phyloP scores from a whole-genome alignment of 2,888 invertebrate genomes.

The Torymus tubicola region DNA sequence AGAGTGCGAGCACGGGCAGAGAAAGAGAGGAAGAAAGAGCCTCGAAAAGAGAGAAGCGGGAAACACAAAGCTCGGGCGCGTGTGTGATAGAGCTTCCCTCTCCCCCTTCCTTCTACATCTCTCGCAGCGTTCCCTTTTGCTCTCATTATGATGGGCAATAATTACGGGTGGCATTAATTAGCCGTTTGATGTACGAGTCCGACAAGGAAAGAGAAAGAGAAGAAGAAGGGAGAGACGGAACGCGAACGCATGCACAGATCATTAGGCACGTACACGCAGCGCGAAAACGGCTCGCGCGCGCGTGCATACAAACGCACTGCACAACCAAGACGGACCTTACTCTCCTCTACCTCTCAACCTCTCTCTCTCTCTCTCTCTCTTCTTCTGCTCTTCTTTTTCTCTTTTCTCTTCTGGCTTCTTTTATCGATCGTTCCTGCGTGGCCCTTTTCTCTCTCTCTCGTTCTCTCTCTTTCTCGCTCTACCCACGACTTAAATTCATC shows the following conservation, averaged over 20 bases:
- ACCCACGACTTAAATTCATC: slow-evolving; percentile 36
- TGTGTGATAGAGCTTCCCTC: slow-evolving; percentile 40
- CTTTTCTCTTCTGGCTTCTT: slow-evolving; percentile 31
- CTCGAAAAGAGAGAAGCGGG: slow-evolving; percentile 30
- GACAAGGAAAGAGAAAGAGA: slow-evolving; percentile 41
- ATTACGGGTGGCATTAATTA: slow-evolving; percentile 72
- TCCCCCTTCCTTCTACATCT: slow-evolving; percentile 6
- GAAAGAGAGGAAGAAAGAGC: slow-evolving; percentile 28
- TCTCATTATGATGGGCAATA: slow-evolving; percentile 69
- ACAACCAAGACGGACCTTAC: slow-evolving; percentile 34
- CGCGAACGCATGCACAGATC: slow-evolving; percentile 66
- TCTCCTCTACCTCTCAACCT: slow-evolving; percentile 34
- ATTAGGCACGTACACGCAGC: slow-evolving; percentile 65
- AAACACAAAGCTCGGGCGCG: slow-evolving; percentile 47
- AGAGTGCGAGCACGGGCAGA: too few species aligned
- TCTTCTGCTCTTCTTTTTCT: slow-evolving; percentile 17
- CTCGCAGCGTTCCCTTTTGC: slow-evolving; percentile 53
- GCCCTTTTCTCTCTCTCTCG: slow-evolving; percentile 31
- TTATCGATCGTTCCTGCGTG: slow-evolving; percentile 55
- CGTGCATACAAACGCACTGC: slow-evolving; percentile 21
- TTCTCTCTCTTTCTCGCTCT: slow-evolving; percentile 14
- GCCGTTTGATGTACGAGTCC: slow-evolving; percentile 71
- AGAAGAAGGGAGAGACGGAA: slow-evolving; percentile 34
- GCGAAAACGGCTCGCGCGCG: slow-evolving; percentile 36
- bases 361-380: slow-evolving; percentile 17